Percentiles rank a stretch among this genome's conserved stretches.
These are phyloP conservation scores for Siphamia tubifer DNA, from an alignment of 2,113 vertebrate species.

Conservation along the genomic window DNA sequence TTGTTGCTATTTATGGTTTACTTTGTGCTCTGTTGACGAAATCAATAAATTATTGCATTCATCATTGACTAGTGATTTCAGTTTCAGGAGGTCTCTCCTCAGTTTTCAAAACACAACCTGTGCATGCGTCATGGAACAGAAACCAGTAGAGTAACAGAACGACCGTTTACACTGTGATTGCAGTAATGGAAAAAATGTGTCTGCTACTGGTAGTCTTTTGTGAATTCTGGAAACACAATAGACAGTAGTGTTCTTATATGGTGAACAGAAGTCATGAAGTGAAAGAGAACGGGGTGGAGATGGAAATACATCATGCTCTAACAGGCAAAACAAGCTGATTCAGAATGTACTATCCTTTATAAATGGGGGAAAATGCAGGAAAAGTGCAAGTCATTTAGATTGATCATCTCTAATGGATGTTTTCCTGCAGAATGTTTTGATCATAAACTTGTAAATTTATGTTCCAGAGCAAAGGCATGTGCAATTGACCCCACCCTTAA, in stretches of 20 bases:
- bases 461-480: not conserved
- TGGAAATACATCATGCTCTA: slow-evolving; percentile 39
- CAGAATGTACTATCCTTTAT: slow-evolving; percentile 12
- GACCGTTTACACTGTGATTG: slow-evolving; percentile 5
- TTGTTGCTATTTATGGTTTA: slow-evolving; percentile 32
- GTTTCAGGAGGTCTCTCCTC: not conserved
- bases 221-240: not conserved
- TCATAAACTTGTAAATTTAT: not conserved
- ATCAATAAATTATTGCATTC: slow-evolving; percentile 62
- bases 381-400: not conserved
- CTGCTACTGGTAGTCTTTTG: not conserved
- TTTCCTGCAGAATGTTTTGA: no score
- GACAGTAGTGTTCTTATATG: not conserved
- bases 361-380: not conserved
- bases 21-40: not conserved
- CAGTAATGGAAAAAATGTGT: slow-evolving; percentile 9
- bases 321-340: slow-evolving; percentile 51
- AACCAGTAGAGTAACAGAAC: slow-evolving; percentile 12
- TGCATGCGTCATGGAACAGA: slow-evolving; percentile 21
- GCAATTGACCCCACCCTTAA: slow-evolving; percentile 14
- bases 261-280: not conserved
- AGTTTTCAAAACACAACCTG: slow-evolving; percentile 17
- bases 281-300: slow-evolving; percentile 43
- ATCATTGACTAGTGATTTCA: not conserved
- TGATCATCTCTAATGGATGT: not conserved